Conservation (phyloP, 2,888 invertebrate genomes). For the Resseliella maxima region DNA sequence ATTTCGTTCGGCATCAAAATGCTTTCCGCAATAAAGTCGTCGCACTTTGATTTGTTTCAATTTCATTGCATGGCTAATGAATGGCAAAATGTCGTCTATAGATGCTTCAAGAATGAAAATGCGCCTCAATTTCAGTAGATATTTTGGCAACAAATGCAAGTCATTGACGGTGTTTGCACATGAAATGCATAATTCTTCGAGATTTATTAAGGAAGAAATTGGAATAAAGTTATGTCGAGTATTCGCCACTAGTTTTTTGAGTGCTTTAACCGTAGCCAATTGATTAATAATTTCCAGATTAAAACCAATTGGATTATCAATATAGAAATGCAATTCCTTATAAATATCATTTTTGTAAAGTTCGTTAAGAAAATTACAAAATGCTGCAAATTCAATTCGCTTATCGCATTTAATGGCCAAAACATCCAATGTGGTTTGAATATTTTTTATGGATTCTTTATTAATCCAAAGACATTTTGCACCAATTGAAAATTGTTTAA, state of each 20-base stretch:
- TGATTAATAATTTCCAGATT: background rate
- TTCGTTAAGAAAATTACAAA: background rate
- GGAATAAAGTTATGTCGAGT: background rate
- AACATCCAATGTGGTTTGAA: background rate
- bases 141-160: background rate
- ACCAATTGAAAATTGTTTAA: background rate
- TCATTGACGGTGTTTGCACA: background rate
- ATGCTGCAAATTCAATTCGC: background rate
- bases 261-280: background rate
- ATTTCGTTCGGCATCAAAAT: background rate
- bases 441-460: background rate
- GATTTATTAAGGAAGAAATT: background rate
- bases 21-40: background rate
- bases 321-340: background rate
- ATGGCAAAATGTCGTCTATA: background rate
- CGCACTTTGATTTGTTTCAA: background rate
- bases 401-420: background rate
- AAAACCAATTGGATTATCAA: background rate
- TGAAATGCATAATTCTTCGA: background rate
- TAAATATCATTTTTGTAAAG: background rate
- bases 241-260: background rate
- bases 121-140: background rate
- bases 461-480: background rate
- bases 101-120: background rate
- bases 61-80: background rate